Base-by-base conservation (phyloP, 2,797 vertebrate species). In the Gymnopithys bicolor region DNA sequence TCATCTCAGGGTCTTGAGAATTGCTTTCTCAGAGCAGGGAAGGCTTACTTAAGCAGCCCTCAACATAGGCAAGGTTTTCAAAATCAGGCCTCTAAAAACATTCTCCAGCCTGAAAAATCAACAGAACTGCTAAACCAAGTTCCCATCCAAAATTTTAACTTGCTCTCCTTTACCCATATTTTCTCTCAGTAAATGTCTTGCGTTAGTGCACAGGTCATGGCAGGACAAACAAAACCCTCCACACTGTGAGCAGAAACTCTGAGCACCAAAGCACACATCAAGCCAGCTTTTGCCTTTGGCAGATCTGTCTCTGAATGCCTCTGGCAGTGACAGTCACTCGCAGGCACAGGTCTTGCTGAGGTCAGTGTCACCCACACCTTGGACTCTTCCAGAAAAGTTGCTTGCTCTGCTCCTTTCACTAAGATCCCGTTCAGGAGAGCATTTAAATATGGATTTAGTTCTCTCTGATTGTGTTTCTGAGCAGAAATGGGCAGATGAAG, bases 131-230 rank as follows among this genome's bases (percentile, higher is more conserved):
- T 62, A 75, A 81, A 84, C 3, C 51, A 68, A 19, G 10, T 60
- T 78, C 62, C 22, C 49, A 66, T 11, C 18, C 28, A 10, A 32
- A 39, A 60, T 75, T 88, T 70, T 46, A 71, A 69, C 25, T 87
- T 21, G 5, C 24, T 33, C 25, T 7, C 19, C 10, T 7, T 25
- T 45, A 71, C 28, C 9, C 7, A 0, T 25, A 46, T 55, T 81
- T 91, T 81, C 43, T 62, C 63, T 45, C 33, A 59, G 33, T 45
- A 46, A 64, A 66, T 5, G 8, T 13, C 48, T 3, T 68, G n/a
- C 15, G 6, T 49, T 84, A 73, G 37, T 1, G 8, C 22, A 49
- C 35, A 22, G 1, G 2, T 33, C 2, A 0, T 10, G 17, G 19
- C 0, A 0, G 24, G 3, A 5, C 43, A 78, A 90, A 82, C 39